Evolutionary conservation across 2,888 invertebrate species (phyloP).

Genomic region (Chromoteleia sp.): DNA sequence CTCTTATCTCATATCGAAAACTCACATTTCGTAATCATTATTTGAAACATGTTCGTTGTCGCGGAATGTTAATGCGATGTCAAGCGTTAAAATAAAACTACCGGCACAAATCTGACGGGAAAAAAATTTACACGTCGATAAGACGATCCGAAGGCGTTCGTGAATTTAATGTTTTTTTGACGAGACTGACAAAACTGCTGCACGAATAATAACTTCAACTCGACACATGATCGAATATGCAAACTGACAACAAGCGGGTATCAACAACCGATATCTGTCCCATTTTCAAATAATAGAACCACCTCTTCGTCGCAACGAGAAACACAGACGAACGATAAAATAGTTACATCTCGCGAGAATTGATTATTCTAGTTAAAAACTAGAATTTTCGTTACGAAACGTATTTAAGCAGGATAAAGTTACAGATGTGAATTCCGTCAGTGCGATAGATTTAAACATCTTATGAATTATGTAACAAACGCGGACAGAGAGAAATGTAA

Average conservation of each 20-base stretch:
- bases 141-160: slow-evolving; percentile 27
- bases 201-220: slow-evolving; percentile 50
- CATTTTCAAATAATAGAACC: slow-evolving; percentile 82
- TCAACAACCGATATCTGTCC: slow-evolving; percentile 82
- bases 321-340: slow-evolving; percentile 42
- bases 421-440: background rate
- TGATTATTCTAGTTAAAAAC: slow-evolving; percentile 40
- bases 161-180: slow-evolving; percentile 49
- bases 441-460: slow-evolving; percentile 16
- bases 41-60: slow-evolving; percentile 9
- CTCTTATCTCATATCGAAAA: no score
- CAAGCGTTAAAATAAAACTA: slow-evolving; percentile 11
- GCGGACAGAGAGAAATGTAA: background rate
- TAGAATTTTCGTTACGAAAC: slow-evolving; percentile 29
- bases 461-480: slow-evolving; percentile 10
- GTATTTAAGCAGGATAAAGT: slow-evolving; percentile 22
- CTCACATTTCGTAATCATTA: background rate
- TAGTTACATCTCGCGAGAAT: slow-evolving; percentile 48
- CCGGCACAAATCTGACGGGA: slow-evolving; percentile 1
- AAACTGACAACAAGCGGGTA: slow-evolving; percentile 74
- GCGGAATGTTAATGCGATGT: slow-evolving; percentile 17
- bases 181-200: slow-evolving; percentile 49
- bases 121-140: slow-evolving; percentile 9
- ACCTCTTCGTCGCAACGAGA: slow-evolving; percentile 45
- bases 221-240: slow-evolving; percentile 74